Conservation (phyloP, 1,140 invertebrate genomes). For the Pseudomyrmex pallidus region DNA sequence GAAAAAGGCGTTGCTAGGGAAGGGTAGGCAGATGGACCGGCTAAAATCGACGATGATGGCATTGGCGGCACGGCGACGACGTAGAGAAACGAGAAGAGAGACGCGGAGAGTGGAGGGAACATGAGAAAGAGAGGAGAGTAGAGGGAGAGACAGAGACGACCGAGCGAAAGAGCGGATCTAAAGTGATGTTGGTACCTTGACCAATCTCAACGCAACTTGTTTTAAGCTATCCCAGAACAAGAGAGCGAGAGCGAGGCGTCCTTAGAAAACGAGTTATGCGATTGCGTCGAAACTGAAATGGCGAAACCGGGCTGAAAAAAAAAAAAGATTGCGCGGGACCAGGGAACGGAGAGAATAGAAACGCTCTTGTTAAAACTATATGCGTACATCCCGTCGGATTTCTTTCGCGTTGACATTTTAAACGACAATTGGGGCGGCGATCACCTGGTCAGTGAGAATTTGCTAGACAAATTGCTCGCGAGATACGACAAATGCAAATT, state of each 20-base stretch:
- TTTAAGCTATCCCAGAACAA: constrained; percentile 82
- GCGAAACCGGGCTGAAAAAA: constrained; percentile 47
- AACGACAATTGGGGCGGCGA: too few relatives aligned
- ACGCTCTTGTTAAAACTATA: too few relatives aligned
- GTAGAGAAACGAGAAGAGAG: constrained; percentile 38
- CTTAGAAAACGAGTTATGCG: constrained; percentile 76
- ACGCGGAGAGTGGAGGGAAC: not conserved
- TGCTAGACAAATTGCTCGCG: too few relatives aligned
- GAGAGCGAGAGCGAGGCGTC: constrained; percentile 70
- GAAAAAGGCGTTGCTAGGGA: constrained; percentile 9
- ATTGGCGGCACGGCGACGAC: constrained; percentile 26
- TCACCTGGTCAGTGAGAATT: too few relatives aligned
- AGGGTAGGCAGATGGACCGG: constrained; percentile 33
- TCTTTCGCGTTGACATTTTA: too few relatives aligned
- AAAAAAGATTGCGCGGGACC: too few relatives aligned
- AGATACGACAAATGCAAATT: too few relatives aligned
- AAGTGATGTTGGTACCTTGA: constrained; percentile 83
- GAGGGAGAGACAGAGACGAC: constrained; percentile 31
- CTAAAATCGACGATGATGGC: constrained; percentile 56
- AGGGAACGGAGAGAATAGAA: too few relatives aligned
- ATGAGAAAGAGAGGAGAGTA: constrained; percentile 24
- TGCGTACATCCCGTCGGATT: too few relatives aligned
- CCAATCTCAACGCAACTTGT: constrained; percentile 85
- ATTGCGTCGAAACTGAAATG: constrained; percentile 75
- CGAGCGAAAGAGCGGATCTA: constrained; percentile 74